A percentile compares a stretch with the other conserved stretches of the same genome.
phyloP scores from a whole-genome alignment of 2,113 vertebrate genomes.

The Copsychus sechellarum region DNA sequence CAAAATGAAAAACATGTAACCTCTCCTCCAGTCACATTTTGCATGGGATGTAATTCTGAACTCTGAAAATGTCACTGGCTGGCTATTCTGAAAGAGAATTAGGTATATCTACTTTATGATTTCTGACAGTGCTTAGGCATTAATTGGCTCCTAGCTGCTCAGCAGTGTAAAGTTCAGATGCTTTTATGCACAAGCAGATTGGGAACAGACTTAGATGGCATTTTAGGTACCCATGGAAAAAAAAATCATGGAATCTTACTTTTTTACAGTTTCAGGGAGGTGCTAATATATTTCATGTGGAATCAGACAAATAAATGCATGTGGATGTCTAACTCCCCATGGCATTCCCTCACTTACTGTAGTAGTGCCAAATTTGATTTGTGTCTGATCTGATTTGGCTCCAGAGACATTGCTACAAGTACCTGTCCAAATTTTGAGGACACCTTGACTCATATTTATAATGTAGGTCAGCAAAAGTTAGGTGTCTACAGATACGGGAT shows the following conservation, averaged over 20 bases:
- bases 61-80: slow-evolving; percentile 35
- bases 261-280: not conserved
- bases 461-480: not conserved
- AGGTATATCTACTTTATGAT: slow-evolving; percentile 6
- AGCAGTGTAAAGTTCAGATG: slow-evolving; percentile 9
- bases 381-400: not conserved
- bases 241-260: not conserved
- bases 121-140: slow-evolving; percentile 25
- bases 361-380: not conserved
- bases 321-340: not conserved
- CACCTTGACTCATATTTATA: not conserved
- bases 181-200: not conserved
- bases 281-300: not conserved
- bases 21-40: slow-evolving; percentile 19
- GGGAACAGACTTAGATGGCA: not conserved
- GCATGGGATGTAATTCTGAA: not conserved
- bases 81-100: not conserved
- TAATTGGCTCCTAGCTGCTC: slow-evolving; percentile 29
- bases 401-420: not conserved
- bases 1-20: not conserved
- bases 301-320: not conserved
- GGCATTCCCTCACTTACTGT: not conserved
- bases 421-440: not conserved
- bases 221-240: not conserved
- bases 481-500: not conserved